Conservation (phyloP, 2,888 invertebrate species). For the Callimorpha dominula region DNA sequence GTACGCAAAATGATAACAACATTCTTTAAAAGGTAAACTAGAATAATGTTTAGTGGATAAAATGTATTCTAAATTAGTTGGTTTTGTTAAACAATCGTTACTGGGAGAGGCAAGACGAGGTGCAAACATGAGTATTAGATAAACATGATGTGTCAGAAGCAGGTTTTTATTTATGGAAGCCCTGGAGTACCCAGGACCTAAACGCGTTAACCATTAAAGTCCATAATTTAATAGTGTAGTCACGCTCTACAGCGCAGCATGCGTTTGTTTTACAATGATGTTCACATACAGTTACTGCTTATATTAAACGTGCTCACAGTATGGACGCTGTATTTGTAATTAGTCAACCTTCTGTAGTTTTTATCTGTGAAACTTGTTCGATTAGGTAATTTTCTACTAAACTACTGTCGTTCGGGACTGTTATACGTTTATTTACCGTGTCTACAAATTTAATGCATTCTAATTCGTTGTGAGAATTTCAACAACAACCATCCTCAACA, state of each 20-base stretch:
- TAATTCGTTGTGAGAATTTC: conserved; percentile 30
- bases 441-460: conserved; percentile 7
- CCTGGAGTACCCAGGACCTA: conserved; percentile 50
- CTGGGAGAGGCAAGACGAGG: neutral
- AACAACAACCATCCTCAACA: neutral
- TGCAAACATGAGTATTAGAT: conserved; percentile 6
- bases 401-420: conserved; percentile 18
- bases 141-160: conserved; percentile 34
- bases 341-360: conserved; percentile 44
- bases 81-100: neutral
- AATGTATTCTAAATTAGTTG: neutral
- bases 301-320: conserved; percentile 62
- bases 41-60: conserved; percentile 6
- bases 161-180: conserved; percentile 35
- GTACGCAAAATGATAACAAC: conserved; percentile 42
- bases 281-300: conserved; percentile 65
- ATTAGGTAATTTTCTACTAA: conserved; percentile 37
- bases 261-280: conserved; percentile 75
- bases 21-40: conserved; percentile 35
- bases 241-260: conserved; percentile 67
- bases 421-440: conserved; percentile 30
- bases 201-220: conserved; percentile 60
- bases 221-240: conserved; percentile 69
- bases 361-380: conserved; percentile 42
- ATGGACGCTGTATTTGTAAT: conserved; percentile 69